These are phyloP conservation scores for Homalodisca vitripennis DNA, from an alignment of 1,140 invertebrate genomes.

Conservation along the genomic window DNA sequence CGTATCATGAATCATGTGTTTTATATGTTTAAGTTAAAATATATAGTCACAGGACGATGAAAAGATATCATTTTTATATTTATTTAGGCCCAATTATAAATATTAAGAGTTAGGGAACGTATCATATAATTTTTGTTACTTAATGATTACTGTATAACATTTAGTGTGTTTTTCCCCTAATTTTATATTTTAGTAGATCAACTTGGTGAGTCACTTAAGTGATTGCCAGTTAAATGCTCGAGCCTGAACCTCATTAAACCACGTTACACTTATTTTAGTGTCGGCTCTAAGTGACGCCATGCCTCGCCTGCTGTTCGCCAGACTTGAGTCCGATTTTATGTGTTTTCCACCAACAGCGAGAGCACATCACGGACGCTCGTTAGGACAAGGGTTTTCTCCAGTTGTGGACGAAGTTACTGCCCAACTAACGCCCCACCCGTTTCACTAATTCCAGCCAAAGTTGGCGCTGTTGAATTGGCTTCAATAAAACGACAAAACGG, in stretches of 20 bases:
- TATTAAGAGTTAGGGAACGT: no score
- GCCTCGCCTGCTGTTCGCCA: not conserved
- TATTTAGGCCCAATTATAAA: no score
- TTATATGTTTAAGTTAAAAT: no score
- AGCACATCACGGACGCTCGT: not conserved
- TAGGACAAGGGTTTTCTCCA: not conserved
- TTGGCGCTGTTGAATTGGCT: no score
- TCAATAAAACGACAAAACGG: no score
- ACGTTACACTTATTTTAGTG: slow-evolving; percentile 13
- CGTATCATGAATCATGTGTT: no score
- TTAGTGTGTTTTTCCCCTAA: not conserved
- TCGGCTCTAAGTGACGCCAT: not conserved
- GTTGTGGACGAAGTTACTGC: not conserved
- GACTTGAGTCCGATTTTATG: slow-evolving; percentile 20
- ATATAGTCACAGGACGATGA: no score
- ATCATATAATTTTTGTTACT: no score
- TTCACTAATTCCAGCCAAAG: not conserved
- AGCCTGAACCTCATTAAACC: not conserved
- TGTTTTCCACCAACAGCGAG: slow-evolving; percentile 14
- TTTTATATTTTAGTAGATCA: not conserved
- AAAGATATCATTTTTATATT: no score
- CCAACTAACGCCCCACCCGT: not conserved
- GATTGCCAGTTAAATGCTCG: not conserved
- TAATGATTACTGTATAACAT: no score
- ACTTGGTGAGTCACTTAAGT: not conserved